A percentile compares a stretch with the other conserved stretches of the same genome.
Conservation (phyloP, 2,888 invertebrate species). For the Halictus ligatus region DNA sequence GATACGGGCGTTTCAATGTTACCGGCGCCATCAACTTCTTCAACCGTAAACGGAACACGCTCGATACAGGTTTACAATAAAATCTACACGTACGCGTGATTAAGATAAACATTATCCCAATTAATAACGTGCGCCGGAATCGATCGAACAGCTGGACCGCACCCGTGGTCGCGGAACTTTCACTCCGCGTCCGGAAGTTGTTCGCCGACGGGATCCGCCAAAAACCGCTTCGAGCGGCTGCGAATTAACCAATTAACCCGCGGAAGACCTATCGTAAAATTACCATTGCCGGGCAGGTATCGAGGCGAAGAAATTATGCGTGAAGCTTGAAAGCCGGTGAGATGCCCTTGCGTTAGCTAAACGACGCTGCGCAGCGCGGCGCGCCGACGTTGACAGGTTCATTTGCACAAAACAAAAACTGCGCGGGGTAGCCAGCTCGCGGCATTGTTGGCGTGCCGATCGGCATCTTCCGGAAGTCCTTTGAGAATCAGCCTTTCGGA, state of each 20-base stretch:
- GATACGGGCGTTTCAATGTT: background rate
- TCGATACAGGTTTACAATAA: background rate
- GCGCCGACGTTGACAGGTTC: constrained; percentile 36
- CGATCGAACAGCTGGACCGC: background rate
- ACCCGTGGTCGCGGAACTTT: background rate
- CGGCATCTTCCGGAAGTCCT: constrained; percentile 35
- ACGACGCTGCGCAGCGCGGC: background rate
- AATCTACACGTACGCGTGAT: background rate
- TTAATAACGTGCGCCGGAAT: background rate
- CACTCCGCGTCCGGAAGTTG: background rate
- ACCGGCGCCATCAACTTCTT: background rate
- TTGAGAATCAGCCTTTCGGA: constrained; percentile 21
- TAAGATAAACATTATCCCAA: background rate
- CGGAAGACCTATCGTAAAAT: background rate
- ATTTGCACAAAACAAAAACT: constrained; percentile 45
- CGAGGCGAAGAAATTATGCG: background rate
- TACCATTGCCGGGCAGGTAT: background rate
- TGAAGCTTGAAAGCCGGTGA: background rate
- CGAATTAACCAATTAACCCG: background rate
- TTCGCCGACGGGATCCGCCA: background rate
- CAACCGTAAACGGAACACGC: background rate
- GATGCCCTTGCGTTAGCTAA: background rate
- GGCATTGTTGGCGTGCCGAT: constrained; percentile 3
- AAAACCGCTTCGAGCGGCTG: background rate
- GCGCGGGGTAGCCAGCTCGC: background rate